Percentiles rank a stretch among this genome's conserved stretches.
phyloP scores from a whole-genome alignment of 2,888 invertebrate genomes.

The Apamea epomidion region DNA sequence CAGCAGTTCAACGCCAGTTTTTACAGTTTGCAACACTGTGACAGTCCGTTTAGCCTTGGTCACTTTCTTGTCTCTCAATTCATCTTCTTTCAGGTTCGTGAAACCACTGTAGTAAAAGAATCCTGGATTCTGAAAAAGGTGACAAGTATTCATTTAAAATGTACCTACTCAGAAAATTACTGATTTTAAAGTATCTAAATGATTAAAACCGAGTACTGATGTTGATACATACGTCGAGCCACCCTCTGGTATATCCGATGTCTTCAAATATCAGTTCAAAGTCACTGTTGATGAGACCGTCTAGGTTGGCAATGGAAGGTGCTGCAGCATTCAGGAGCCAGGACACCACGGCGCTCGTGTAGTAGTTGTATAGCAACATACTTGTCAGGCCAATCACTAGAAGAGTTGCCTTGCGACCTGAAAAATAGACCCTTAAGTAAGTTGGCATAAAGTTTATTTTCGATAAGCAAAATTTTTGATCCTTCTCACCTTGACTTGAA shows the following conservation, averaged over 20 bases:
- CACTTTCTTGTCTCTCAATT: conserved; percentile 81
- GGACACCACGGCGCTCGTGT: conserved; percentile 91
- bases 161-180: background rate
- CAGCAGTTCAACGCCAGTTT: conserved; percentile 78
- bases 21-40: conserved; percentile 73
- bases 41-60: conserved; percentile 74
- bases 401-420: conserved; percentile 81
- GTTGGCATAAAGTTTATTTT: background rate
- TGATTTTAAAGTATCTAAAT: background rate
- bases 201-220: background rate
- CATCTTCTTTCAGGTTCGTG: conserved; percentile 82
- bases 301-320: conserved; percentile 84
- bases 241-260: conserved; percentile 86
- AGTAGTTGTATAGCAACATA: conserved; percentile 90
- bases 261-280: conserved; percentile 89
- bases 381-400: conserved; percentile 82
- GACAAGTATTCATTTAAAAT: background rate
- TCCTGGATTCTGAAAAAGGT: conserved; percentile 77
- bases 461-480: background rate
- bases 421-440: background rate
- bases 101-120: conserved; percentile 84
- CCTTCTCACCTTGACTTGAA: conserved; percentile 80
- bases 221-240: conserved; percentile 79
- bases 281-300: conserved; percentile 87
- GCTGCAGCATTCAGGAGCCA: conserved; percentile 89